Evolutionary conservation across 1,140 invertebrate species (phyloP), one percentile per base, ranked within the genome.

Genomic region (Drosophila nannoptera): DNA sequence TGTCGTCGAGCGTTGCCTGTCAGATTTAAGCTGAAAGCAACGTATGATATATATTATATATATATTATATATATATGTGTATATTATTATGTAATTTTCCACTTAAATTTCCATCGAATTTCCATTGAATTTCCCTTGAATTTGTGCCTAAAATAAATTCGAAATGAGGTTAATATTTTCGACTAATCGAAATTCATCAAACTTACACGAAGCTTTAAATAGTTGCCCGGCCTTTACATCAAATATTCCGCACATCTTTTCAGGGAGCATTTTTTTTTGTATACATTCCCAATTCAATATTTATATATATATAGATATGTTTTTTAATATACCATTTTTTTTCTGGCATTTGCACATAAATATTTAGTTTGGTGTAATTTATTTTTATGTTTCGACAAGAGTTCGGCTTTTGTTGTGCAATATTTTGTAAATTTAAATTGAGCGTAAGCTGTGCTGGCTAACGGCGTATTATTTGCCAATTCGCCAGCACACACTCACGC

Each of bases 381-480:
- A 53, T 54, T 63, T 54, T n/a, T 36, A 14, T 7, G 31, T 16
- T 35, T 53, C 40, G 36, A 61, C 32, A 22, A 22, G n/a, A 22
- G 22, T 46, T 45, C 54, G 40, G 50, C 42, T 63, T 65, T 49
- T 65, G 33, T 56, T 49, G 43, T 64, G 50, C 52, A 46, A 33
- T 31, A 33, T 75, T 72, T 72, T 69, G 43, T 59, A 45, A 73
- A 73, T 52, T 62, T 77, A 77, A 78, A 77, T 78, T 78, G 75
- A 77, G 75, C 69, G 75, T 59, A 70, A 70, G 70, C 53, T 73
- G 65, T 16, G 43, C 59, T 58, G 75, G 65, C 75, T 78, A 69
- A 69, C 75, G 74, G 74, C 69, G 38, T 31, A 73, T 77, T 69
- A 77, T 77, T 64, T 59, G 35, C 43, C 60, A 53, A 70, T 70